phyloP scores from a whole-genome alignment of 2,888 invertebrate genomes.

The Acheta domesticus region DNA sequence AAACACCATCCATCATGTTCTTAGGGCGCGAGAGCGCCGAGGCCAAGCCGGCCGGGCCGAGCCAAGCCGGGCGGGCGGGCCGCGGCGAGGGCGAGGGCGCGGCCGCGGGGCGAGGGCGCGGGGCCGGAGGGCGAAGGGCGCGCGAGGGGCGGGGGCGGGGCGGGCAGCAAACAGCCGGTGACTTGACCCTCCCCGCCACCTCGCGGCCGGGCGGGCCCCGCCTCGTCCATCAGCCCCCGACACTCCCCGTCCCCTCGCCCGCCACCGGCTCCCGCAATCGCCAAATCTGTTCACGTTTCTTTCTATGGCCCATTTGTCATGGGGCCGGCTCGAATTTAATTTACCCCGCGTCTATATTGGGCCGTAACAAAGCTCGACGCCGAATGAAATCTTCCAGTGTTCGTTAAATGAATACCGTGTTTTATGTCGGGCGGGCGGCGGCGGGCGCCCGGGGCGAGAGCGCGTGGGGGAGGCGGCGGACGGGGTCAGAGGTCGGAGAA shows the following conservation, averaged over 20 bases:
- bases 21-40: neutral
- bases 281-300: constrained; percentile 3
- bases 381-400: constrained; percentile 9
- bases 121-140: neutral
- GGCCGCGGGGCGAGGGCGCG: neutral
- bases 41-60: neutral
- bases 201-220: too few relatives aligned
- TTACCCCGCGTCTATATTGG: constrained; percentile 8
- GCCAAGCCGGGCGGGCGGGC: neutral
- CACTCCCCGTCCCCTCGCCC: neutral
- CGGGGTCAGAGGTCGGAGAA: neutral
- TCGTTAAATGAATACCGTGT: constrained; percentile 1
- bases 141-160: neutral
- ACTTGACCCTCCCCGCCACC: too few relatives aligned
- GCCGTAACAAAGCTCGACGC: neutral
- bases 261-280: neutral
- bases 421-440: neutral
- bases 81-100: neutral
- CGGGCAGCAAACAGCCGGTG: too few relatives aligned
- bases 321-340: constrained; percentile 2
- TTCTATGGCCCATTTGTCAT: neutral
- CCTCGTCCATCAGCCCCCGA: too few relatives aligned
- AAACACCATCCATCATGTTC: constrained; percentile 18
- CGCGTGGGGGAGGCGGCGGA: neutral
- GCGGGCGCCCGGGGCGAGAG: neutral